Evolutionary conservation across 2,797 vertebrate species (phyloP).

Genomic region (Squalus acanthias): DNA sequence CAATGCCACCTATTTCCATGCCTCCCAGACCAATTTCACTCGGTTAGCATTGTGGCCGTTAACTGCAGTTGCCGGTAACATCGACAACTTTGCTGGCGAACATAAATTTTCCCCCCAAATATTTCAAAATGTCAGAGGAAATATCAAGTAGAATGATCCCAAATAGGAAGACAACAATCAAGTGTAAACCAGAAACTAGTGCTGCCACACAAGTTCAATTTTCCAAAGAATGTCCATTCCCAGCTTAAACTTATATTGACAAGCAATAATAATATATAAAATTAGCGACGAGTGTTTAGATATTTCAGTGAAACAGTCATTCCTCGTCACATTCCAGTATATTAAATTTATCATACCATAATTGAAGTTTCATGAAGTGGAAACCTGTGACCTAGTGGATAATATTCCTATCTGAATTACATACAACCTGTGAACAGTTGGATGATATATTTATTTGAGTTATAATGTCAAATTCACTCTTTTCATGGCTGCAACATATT

Average conservation of each 20-base stretch:
- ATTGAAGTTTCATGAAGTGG: not conserved
- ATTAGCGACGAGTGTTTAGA: not conserved
- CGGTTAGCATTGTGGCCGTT: too few relatives aligned
- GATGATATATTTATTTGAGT: too few relatives aligned
- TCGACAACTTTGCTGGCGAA: too few relatives aligned
- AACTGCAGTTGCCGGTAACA: too few relatives aligned
- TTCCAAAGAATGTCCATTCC: not conserved
- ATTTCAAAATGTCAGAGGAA: not conserved
- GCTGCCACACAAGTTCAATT: not conserved
- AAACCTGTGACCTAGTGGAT: not conserved
- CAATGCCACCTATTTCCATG: too few relatives aligned
- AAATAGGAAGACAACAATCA: not conserved
- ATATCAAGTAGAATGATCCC: not conserved
- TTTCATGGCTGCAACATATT: too few relatives aligned
- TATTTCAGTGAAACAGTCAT: too few relatives aligned
- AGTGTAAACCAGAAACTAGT: not conserved
- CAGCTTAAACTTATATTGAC: not conserved
- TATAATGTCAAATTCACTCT: too few relatives aligned
- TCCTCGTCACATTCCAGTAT: too few relatives aligned
- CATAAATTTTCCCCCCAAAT: not conserved
- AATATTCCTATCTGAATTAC: not conserved
- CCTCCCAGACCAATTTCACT: too few relatives aligned
- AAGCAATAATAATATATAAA: not conserved
- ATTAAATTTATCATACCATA: not conserved
- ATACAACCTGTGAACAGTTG: too few relatives aligned